A percentile compares a stretch with the other conserved stretches of the same genome.
These are phyloP conservation scores for Digitonthophagus gazella DNA, from an alignment of 2,888 invertebrate species.

Conservation along the genomic window DNA sequence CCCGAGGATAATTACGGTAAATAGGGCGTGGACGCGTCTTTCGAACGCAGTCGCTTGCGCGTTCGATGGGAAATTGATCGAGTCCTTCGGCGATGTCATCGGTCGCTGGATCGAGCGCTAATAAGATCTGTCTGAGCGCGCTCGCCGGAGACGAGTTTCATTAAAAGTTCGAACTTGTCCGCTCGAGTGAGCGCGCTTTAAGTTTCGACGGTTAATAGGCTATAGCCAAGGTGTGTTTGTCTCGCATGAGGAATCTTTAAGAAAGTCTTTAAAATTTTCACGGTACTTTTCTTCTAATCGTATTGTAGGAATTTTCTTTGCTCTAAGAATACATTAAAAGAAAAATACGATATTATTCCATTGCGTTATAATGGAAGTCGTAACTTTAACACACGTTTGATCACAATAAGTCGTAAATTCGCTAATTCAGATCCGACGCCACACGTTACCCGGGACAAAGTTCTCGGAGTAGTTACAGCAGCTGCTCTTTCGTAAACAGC, in stretches of 20 bases:
- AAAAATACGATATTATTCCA: too few species aligned
- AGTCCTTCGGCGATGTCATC: background rate
- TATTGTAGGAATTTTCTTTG: too few species aligned
- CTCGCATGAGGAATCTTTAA: background rate
- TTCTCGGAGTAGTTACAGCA: background rate
- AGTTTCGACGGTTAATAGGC: background rate
- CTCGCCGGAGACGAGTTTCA: background rate
- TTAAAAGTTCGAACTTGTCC: background rate
- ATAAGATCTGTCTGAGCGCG: background rate
- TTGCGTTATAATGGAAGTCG: too few species aligned
- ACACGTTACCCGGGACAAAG: too few species aligned
- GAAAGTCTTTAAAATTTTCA: background rate
- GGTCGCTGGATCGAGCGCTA: background rate
- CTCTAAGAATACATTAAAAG: too few species aligned
- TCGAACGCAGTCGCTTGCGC: background rate
- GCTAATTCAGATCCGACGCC: too few species aligned
- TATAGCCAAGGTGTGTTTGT: background rate
- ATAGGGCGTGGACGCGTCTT: conserved; percentile 9
- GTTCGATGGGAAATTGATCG: background rate
- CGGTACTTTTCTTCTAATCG: too few species aligned
- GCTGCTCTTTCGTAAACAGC: background rate
- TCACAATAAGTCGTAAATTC: too few species aligned
- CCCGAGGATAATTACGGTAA: conserved; percentile 13
- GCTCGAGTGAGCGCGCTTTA: background rate
- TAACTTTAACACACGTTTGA: too few species aligned